Conservation (phyloP, 2,797 vertebrate species). For the Sarcoramphus papa region DNA sequence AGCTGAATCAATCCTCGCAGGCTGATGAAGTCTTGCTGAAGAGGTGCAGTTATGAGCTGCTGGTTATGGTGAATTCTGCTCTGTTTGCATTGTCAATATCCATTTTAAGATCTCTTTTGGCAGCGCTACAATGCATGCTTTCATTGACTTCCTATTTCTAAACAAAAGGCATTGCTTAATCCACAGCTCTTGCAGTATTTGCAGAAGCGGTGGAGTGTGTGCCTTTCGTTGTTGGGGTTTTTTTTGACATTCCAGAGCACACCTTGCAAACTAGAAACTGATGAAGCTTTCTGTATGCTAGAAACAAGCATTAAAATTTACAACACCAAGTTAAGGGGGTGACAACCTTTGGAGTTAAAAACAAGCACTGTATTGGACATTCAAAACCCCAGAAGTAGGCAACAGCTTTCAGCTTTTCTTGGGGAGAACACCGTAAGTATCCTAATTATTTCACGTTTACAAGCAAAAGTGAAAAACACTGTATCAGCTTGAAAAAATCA, state of each 20-base stretch:
- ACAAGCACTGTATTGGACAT: neutral
- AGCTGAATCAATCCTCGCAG: neutral
- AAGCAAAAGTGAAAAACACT: neutral
- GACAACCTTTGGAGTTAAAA: neutral
- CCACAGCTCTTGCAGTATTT: neutral
- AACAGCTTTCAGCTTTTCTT: neutral
- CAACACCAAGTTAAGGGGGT: neutral
- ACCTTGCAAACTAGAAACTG: neutral
- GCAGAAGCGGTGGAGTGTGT: neutral
- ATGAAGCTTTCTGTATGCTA: neutral
- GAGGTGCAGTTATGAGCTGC: neutral
- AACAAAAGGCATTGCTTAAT: neutral
- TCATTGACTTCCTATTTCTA: neutral
- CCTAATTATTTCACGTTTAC: neutral
- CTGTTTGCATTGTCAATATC: neutral
- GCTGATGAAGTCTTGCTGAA: neutral
- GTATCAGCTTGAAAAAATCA: neutral
- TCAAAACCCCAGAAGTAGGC: neutral
- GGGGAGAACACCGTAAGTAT: fast-evolving
- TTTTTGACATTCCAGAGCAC: neutral
- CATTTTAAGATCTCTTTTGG: neutral
- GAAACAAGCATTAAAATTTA: neutral
- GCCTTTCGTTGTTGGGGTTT: neutral
- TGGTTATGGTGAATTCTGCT: neutral
- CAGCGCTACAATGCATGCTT: neutral